Conservation (phyloP, 1,140 invertebrate species). For the Euura lappo region DNA sequence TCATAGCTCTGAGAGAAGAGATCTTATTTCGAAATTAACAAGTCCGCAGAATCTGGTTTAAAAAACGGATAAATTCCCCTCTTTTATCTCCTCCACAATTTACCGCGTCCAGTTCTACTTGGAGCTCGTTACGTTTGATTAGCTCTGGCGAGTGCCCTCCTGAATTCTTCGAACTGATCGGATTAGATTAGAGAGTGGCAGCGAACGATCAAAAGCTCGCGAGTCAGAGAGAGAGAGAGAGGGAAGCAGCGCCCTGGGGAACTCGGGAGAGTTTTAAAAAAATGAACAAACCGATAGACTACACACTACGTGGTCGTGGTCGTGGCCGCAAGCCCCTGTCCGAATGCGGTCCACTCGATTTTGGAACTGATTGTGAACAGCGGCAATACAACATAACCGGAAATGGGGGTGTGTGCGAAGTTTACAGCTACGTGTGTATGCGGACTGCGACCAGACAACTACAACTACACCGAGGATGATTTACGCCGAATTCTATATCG, state of each 20-base stretch:
- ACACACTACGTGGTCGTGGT: not conserved
- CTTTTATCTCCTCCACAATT: too few species aligned
- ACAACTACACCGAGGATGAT: not conserved
- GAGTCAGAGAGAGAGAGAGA: too few species aligned
- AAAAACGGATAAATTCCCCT: too few species aligned
- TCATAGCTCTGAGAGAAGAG: too few species aligned
- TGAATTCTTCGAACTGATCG: not conserved
- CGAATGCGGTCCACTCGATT: not conserved
- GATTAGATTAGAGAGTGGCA: not conserved
- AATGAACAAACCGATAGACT: not conserved
- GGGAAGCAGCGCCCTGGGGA: too few species aligned
- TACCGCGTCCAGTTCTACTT: too few species aligned
- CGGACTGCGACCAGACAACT: not conserved
- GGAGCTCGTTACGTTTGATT: not conserved
- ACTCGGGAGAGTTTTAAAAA: not conserved
- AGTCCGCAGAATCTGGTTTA: too few species aligned
- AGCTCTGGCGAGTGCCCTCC: not conserved
- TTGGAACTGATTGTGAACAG: slow-evolving; percentile 3
- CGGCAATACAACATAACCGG: not conserved
- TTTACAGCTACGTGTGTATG: not conserved
- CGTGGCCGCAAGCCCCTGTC: not conserved
- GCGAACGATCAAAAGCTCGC: too few species aligned
- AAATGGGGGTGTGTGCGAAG: not conserved
- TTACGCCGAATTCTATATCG: too few species aligned
- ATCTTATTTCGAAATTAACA: too few species aligned